These are phyloP conservation scores for Centropristis striata DNA, from an alignment of 2,113 vertebrate species.

Conservation along the genomic window DNA sequence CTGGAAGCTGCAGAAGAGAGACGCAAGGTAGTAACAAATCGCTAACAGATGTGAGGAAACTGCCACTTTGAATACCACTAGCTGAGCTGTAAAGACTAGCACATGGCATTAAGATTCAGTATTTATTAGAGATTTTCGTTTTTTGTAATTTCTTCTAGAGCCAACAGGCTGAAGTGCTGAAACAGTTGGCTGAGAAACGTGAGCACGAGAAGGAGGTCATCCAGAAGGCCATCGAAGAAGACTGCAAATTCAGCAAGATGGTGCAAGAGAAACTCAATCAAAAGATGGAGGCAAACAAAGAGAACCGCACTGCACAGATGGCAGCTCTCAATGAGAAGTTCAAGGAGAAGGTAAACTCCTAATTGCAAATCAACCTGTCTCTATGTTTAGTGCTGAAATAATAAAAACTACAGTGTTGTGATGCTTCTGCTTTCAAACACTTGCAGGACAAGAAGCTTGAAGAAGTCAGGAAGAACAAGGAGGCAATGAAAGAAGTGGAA, in stretches of 20 bases:
- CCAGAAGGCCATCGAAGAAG: constrained; percentile 95
- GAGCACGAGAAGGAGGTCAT: constrained; percentile 97
- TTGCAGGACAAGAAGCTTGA: constrained; percentile 95
- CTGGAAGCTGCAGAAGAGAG: constrained; percentile 95
- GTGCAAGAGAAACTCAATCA: constrained; percentile 94
- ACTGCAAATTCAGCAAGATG: constrained; percentile 96
- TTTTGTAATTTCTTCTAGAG: constrained; percentile 81
- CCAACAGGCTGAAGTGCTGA: constrained; percentile 93
- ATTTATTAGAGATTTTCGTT: background rate
- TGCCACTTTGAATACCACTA: background rate
- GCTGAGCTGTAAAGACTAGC: rapidly evolving
- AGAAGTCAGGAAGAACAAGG: constrained; percentile 96
- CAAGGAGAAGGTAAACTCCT: constrained; percentile 90
- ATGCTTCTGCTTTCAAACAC: constrained; percentile 16
- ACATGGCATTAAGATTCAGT: background rate
- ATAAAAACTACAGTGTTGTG: background rate
- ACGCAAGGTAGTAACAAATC: constrained; percentile 88
- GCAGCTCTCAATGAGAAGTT: constrained; percentile 95
- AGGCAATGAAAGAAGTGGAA: constrained; percentile 89
- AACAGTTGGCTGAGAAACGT: constrained; percentile 94
- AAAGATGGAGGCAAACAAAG: constrained; percentile 98
- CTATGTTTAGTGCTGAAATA: background rate
- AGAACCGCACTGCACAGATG: constrained; percentile 94
- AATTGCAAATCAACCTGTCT: background rate
- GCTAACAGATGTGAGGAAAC: background rate